phyloP scores from a whole-genome alignment of 2,113 vertebrate species.

The Aptenodytes patagonicus region DNA sequence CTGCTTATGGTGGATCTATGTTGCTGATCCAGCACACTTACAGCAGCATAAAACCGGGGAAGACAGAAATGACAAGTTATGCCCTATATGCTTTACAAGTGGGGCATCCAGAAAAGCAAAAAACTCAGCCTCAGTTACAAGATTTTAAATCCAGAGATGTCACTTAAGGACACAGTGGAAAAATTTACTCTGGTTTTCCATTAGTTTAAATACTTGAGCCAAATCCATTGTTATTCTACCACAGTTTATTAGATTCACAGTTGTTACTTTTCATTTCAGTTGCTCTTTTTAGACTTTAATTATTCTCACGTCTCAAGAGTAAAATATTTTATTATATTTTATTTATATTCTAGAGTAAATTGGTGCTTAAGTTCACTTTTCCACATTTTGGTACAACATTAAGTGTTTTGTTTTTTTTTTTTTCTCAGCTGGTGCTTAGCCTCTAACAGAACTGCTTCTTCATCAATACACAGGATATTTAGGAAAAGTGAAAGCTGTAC shows the following conservation, averaged over 20 bases:
- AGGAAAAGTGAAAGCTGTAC: neutral
- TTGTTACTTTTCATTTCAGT: conserved; percentile 2
- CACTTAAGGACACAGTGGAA: conserved; percentile 36
- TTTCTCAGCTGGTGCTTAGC: neutral
- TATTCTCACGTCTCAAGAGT: neutral
- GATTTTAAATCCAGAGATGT: neutral
- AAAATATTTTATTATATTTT: neutral
- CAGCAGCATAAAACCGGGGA: neutral
- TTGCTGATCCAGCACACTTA: neutral
- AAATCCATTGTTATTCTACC: conserved; percentile 19
- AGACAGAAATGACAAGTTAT: neutral
- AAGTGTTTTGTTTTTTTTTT: neutral
- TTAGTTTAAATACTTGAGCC: neutral
- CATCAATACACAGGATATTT: neutral
- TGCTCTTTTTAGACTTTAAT: conserved; percentile 2
- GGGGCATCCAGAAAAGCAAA: neutral
- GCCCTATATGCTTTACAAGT: neutral
- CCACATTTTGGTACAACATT: neutral
- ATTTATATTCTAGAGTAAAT: neutral
- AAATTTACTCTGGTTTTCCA: conserved; percentile 30
- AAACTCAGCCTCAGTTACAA: neutral
- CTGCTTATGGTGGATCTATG: neutral
- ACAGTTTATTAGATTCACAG: conserved; percentile 12
- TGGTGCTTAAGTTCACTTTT: neutral
- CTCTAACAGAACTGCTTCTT: neutral